Base-by-base conservation (phyloP, 2,888 invertebrate species). In the Agrotis clavis region DNA sequence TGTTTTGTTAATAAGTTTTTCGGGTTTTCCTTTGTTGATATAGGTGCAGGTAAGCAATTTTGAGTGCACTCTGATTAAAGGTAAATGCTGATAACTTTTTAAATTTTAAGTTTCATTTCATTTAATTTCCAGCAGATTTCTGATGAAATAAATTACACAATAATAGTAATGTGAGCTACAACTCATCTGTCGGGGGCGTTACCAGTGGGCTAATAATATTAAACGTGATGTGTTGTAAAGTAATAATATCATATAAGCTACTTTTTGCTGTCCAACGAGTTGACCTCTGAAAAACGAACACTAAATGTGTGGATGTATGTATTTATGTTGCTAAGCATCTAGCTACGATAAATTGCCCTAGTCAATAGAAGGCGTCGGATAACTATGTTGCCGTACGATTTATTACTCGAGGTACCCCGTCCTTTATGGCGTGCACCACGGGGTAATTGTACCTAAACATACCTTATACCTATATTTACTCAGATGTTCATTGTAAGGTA, bases 261-360 rank as follows among this genome's bases (percentile, higher is more conserved):
- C 7, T 35, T 35, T 35, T 35, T 30, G 4, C 7, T 35, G 7
- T 35, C 35, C 30, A 30, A 35, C 7, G 1, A 14, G 13, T 21
- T 19, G 14, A 18, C 14, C 19, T 48, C 5, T 59, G 51, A 48
- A 71, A 69, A 71, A 48, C 13, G 14, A 9, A 35, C 41, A 11
- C 9, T 57, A 57, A 11, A 0, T 56, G 13, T 56, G 18, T 30
- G 18, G 30, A 5, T 56, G 41, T 18, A 25, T 76, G 19, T 25
- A 50, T 47, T 13, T 50, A 57, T 4, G 7, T 35, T 45, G 41
- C 30, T 50, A 18, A 53, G 19, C 56, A 68, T 30, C 48, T 45
- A 53, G 45, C 19, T 50, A 21, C 82, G 16, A 81, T 84, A 82
- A 74, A 84, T 81, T 82, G 57, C 60, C 61, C n/a, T 53, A n/a